Percentiles rank a stretch among this genome's conserved stretches.
These are phyloP conservation scores for Spea multiplicata DNA, from an alignment of 2,113 vertebrate species.

Conservation along the genomic window DNA sequence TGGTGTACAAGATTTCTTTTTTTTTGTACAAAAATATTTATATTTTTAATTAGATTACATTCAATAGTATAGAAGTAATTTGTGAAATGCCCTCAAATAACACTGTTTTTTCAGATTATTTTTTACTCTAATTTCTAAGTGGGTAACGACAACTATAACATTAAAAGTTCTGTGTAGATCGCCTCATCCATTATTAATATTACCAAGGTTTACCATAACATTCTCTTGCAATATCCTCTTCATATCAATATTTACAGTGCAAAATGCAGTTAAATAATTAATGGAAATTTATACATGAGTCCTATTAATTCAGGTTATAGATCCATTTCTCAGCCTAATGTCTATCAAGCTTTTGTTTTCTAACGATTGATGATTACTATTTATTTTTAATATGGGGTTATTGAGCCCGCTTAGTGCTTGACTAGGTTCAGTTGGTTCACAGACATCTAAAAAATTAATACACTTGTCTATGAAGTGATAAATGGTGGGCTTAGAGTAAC, in stretches of 20 bases:
- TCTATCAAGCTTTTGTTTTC: conserved; percentile 51
- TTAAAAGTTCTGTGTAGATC: conserved; percentile 55
- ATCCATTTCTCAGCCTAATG: conserved; percentile 49
- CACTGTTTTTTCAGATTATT: not conserved
- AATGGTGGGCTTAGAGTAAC: conserved; percentile 12
- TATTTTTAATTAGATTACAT: too few relatives aligned
- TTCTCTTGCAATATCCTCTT: not conserved
- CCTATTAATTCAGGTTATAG: conserved; percentile 47
- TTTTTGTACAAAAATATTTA: too few relatives aligned
- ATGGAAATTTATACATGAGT: conserved; percentile 42
- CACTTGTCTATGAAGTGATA: conserved; percentile 30
- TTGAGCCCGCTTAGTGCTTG: conserved; percentile 37
- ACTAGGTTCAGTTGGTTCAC: conserved; percentile 31
- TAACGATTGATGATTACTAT: conserved; percentile 47
- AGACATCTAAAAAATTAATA: conserved; percentile 47
- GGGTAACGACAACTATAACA: conserved; percentile 64
- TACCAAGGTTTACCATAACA: conserved; percentile 27
- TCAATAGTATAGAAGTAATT: too few relatives aligned
- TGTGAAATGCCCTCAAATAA: too few relatives aligned
- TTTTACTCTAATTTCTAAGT: conserved; percentile 18
- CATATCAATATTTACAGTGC: conserved; percentile 39
- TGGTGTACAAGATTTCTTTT: too few relatives aligned
- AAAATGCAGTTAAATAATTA: conserved; percentile 47
- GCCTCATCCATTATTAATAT: conserved; percentile 59
- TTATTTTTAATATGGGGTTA: conserved; percentile 41